Conservation (phyloP, 2,888 invertebrate species). For the Notodonta ziczac region DNA sequence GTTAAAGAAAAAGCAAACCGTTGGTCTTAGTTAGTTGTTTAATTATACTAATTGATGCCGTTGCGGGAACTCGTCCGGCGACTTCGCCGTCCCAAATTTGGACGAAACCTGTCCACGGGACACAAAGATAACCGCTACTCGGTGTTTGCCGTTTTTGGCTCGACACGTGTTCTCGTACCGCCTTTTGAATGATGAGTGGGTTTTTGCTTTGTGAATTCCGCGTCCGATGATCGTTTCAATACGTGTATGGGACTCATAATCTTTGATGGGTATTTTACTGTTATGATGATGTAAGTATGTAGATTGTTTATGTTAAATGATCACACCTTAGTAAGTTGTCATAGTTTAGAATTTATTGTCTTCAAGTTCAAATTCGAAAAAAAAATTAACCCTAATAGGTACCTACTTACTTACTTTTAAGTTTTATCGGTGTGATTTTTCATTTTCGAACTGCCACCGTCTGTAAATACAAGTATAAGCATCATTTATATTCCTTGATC, state of each 20-base stretch:
- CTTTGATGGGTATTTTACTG: slow-evolving; percentile 13
- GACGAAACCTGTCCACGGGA: slow-evolving; percentile 54
- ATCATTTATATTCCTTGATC: no score
- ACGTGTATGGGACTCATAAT: slow-evolving; percentile 36
- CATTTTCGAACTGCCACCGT: no score
- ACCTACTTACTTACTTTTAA: no score
- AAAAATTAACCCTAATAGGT: no score
- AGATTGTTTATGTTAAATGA: background rate
- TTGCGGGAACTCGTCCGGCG: slow-evolving; percentile 27
- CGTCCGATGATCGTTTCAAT: slow-evolving; percentile 30
- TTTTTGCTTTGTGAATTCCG: slow-evolving; percentile 33
- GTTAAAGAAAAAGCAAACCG: no score
- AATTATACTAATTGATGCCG: slow-evolving; percentile 33
- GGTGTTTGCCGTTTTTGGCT: slow-evolving; percentile 42
- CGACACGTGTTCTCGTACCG: slow-evolving; percentile 50
- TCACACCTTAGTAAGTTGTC: background rate
- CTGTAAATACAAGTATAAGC: no score
- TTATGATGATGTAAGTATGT: slow-evolving; percentile 3
- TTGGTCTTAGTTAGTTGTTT: background rate
- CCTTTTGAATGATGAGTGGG: slow-evolving; percentile 47
- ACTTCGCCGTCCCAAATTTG: slow-evolving; percentile 51
- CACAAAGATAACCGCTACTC: slow-evolving; percentile 55
- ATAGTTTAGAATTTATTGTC: no score
- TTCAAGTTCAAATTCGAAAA: no score
- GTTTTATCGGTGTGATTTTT: no score